Evolutionary conservation across 2,888 invertebrate species (phyloP).

Genomic region (Morpho helenor): DNA sequence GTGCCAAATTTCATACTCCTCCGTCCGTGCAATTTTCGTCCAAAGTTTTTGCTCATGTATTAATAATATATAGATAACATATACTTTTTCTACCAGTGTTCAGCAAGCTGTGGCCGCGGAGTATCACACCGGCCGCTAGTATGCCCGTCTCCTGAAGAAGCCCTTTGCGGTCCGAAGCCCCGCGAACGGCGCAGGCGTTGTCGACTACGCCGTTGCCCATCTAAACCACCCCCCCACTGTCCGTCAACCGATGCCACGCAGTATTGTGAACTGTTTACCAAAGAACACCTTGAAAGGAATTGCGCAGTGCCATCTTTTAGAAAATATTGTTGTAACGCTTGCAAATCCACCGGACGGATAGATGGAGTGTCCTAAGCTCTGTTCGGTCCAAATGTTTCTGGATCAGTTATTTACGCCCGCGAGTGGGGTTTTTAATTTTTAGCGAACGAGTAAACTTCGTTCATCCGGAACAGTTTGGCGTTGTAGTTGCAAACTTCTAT

Average conservation of each 20-base stretch:
- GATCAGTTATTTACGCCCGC: neutral
- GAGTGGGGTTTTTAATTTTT: neutral
- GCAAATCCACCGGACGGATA: slow-evolving; percentile 39
- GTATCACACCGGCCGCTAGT: slow-evolving; percentile 72
- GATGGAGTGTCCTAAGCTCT: slow-evolving; percentile 9
- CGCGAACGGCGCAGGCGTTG: slow-evolving; percentile 75
- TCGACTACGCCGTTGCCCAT: slow-evolving; percentile 56
- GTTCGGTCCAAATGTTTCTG: neutral
- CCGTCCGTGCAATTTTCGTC: too few species aligned
- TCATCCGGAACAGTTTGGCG: neutral
- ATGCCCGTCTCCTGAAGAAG: slow-evolving; percentile 72
- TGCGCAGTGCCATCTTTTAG: slow-evolving; percentile 79
- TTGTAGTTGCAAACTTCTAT: neutral
- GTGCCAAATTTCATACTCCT: too few species aligned
- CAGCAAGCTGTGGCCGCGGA: slow-evolving; percentile 80
- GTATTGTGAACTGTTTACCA: slow-evolving; percentile 67
- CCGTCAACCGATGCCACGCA: slow-evolving; percentile 58
- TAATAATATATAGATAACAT: neutral
- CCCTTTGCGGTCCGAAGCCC: slow-evolving; percentile 75
- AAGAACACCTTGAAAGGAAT: slow-evolving; percentile 64
- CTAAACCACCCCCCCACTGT: slow-evolving; percentile 40
- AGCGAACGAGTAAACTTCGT: neutral
- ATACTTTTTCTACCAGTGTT: slow-evolving; percentile 69
- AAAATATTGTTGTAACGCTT: slow-evolving; percentile 80
- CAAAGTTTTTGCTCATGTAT: neutral